A percentile compares a stretch with the other conserved stretches of the same genome.
phyloP scores from a whole-genome alignment of 1,140 invertebrate genomes.

The Leguminivora glycinivorella region DNA sequence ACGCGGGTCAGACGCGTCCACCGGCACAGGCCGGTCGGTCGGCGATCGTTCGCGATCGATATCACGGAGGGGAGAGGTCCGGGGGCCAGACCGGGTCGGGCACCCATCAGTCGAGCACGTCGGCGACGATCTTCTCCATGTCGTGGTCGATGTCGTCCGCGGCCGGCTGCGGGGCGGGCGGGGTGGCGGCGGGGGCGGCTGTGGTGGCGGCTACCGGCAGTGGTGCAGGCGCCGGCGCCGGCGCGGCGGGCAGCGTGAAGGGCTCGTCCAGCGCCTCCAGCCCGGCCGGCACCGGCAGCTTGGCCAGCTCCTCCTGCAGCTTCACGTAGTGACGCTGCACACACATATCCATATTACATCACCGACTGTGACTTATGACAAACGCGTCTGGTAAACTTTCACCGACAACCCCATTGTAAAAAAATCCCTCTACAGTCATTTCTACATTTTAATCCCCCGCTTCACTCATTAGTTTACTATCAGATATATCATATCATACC shows the following conservation, averaged over 20 bases:
- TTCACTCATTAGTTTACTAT: too few relatives aligned
- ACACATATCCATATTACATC: too few relatives aligned
- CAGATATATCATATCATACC: constrained; percentile 68
- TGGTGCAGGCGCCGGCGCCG: constrained; percentile 67
- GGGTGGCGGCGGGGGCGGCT: constrained; percentile 82
- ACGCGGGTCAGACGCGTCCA: constrained; percentile 33
- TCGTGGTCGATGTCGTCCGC: constrained; percentile 82
- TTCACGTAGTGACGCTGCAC: constrained; percentile 87
- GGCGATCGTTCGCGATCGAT: background rate
- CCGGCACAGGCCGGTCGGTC: background rate
- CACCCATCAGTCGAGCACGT: constrained; percentile 82
- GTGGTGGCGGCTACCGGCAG: constrained; percentile 80
- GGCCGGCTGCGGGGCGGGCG: constrained; percentile 82
- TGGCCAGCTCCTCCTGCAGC: constrained; percentile 88
- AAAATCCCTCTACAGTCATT: too few relatives aligned
- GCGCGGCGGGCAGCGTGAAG: constrained; percentile 76
- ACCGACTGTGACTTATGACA: too few relatives aligned
- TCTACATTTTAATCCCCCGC: too few relatives aligned
- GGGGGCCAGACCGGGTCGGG: background rate
- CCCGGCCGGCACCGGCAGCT: constrained; percentile 86
- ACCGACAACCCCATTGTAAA: too few relatives aligned
- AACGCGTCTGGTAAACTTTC: too few relatives aligned
- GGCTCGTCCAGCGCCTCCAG: constrained; percentile 85
- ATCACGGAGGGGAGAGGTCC: constrained; percentile 17
- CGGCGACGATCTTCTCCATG: constrained; percentile 87